A percentile compares a stretch with the other conserved stretches of the same genome.
Conservation (phyloP, 2,888 invertebrate genomes). For the Diloba caeruleocephala region DNA sequence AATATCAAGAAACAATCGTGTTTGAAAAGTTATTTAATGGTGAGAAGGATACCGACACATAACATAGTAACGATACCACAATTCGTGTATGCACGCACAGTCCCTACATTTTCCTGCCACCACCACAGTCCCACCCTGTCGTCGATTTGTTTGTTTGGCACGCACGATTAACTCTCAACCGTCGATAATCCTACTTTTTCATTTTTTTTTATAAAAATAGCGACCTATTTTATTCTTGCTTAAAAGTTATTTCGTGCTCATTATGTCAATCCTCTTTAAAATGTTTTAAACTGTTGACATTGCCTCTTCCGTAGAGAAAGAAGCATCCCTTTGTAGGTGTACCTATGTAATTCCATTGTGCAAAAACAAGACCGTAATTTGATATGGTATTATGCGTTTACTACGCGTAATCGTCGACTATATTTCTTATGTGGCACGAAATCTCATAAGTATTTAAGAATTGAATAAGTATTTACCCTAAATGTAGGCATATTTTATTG, state of each 20-base stretch:
- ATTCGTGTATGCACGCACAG: conserved; percentile 52
- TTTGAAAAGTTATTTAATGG: conserved; percentile 35
- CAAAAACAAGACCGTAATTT: neutral
- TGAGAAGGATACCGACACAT: conserved; percentile 33
- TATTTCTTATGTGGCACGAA: neutral
- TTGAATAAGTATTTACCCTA: conserved; percentile 24
- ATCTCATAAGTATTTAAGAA: conserved; percentile 16
- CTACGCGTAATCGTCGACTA: neutral
- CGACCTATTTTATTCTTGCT: conserved; percentile 9
- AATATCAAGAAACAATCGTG: conserved; percentile 31
- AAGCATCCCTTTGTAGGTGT: neutral
- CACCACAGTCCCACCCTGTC: conserved; percentile 17
- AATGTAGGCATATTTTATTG: conserved; percentile 38
- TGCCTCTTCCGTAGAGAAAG: neutral
- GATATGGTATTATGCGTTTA: neutral
- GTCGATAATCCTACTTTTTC: conserved; percentile 47
- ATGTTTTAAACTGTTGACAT: neutral
- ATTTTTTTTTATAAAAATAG: conserved; percentile 33
- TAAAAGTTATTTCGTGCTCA: conserved; percentile 1
- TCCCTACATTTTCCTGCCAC: conserved; percentile 25
- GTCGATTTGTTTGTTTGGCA: conserved; percentile 53
- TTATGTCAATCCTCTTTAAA: neutral
- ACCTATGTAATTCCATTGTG: neutral
- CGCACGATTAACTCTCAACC: conserved; percentile 55
- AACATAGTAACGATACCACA: too few relatives aligned